Conservation (phyloP, 2,113 vertebrate species). For the Ictalurus furcatus region DNA sequence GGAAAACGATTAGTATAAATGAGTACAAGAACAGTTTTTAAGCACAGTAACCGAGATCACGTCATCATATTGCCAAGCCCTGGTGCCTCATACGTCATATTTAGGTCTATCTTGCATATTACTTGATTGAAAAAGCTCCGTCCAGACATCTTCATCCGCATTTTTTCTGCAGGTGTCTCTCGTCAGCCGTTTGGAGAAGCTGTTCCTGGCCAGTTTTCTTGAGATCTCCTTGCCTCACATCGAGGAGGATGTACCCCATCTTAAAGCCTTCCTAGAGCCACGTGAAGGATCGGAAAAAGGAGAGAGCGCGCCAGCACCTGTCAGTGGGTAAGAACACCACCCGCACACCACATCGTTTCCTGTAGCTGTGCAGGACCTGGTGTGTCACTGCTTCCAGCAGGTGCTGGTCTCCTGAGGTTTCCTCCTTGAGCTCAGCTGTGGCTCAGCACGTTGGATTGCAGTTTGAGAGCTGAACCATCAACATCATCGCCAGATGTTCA, state of each 20-base stretch:
- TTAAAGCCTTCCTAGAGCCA: constrained; percentile 78
- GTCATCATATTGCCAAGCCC: background rate
- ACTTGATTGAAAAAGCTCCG: background rate
- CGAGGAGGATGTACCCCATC: constrained; percentile 69
- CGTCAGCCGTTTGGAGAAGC: constrained; percentile 81
- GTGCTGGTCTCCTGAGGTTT: background rate
- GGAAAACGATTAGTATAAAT: background rate
- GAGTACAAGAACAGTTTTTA: background rate
- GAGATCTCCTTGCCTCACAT: constrained; percentile 62
- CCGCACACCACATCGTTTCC: background rate
- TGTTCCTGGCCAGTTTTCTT: constrained; percentile 90
- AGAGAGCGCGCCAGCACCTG: constrained; percentile 51
- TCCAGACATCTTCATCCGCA: background rate
- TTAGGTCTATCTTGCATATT: background rate
- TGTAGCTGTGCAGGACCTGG: background rate
- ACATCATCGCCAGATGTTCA: background rate
- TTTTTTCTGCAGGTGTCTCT: constrained; percentile 72
- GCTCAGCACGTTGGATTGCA: background rate
- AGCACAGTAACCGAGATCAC: background rate
- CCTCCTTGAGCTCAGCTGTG: background rate
- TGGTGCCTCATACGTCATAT: background rate
- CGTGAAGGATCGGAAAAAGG: constrained; percentile 55
- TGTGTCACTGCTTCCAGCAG: background rate
- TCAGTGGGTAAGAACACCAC: constrained; percentile 71
- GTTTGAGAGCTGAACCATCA: background rate